A percentile compares a stretch with the other conserved stretches of the same genome.
Evolutionary conservation across 2,888 invertebrate genomes (phyloP).

Genomic region (Agriotes lineatus): DNA sequence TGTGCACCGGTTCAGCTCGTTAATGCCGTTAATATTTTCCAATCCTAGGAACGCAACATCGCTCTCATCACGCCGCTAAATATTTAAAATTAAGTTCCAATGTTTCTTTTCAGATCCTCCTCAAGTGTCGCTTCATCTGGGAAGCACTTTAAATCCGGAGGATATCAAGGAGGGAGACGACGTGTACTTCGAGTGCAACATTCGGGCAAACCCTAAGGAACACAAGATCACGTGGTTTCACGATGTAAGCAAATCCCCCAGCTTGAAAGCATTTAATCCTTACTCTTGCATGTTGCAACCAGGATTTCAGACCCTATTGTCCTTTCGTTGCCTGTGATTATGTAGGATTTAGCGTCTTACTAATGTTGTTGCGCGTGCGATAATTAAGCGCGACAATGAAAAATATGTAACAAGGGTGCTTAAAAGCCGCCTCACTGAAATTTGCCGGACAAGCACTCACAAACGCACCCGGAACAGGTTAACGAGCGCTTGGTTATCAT

Average conservation of each 20-base stretch:
- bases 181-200: conserved; percentile 85
- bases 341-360: conserved; percentile 52
- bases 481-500: no score
- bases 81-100: conserved; percentile 14
- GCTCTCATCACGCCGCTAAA: not conserved
- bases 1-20: no score
- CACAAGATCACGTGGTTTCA: conserved; percentile 84
- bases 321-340: conserved; percentile 52
- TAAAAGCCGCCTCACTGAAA: no score
- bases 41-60: no score
- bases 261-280: conserved; percentile 43
- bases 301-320: conserved; percentile 50
- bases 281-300: conserved; percentile 47
- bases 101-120: conserved; percentile 76
- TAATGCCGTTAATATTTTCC: no score
- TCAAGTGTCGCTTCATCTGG: conserved; percentile 77
- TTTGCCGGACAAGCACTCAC: no score
- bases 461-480: no score
- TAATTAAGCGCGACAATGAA: conserved; percentile 26
- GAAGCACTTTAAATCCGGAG: conserved; percentile 80
- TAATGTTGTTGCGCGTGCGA: conserved; percentile 33
- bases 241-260: conserved; percentile 72
- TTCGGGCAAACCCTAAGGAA: conserved; percentile 81
- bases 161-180: conserved; percentile 86
- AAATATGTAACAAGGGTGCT: not conserved